Conservation (phyloP, 2,797 vertebrate genomes). For the Rhadinocentrus ornatus region DNA sequence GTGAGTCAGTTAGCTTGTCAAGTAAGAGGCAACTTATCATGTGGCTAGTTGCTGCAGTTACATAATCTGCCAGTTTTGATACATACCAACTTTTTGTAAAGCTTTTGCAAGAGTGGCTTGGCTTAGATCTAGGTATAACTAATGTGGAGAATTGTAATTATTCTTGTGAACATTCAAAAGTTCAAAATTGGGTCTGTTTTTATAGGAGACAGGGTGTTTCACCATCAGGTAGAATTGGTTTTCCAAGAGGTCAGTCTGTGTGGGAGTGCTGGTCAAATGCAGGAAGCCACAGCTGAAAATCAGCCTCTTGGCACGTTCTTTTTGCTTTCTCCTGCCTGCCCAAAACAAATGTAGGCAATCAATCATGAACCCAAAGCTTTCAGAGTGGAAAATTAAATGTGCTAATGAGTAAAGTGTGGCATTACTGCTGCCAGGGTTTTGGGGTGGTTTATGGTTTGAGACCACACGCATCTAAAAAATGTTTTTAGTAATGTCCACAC, state of each 20-base stretch:
- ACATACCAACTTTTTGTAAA: slow-evolving; percentile 12
- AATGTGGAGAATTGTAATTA: slow-evolving; percentile 21
- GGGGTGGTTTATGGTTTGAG: slow-evolving; percentile 23
- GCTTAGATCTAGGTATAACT: slow-evolving; percentile 28
- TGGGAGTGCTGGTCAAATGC: slow-evolving; percentile 77
- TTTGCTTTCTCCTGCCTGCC: slow-evolving; percentile 49
- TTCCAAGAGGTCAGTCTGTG: slow-evolving; percentile 66
- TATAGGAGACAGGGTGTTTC: slow-evolving; percentile 26
- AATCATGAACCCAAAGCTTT: slow-evolving; percentile 71
- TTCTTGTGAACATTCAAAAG: slow-evolving; percentile 36
- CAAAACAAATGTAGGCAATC: slow-evolving; percentile 74
- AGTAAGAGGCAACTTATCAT: slow-evolving; percentile 15
- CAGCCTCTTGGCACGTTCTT: slow-evolving; percentile 67
- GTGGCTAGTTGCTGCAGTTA: slow-evolving; percentile 6
- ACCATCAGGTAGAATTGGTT: slow-evolving; percentile 63
- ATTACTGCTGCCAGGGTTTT: slow-evolving; percentile 47
- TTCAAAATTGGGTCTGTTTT: slow-evolving; percentile 26
- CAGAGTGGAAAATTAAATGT: slow-evolving; percentile 52
- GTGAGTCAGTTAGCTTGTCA: slow-evolving; percentile 8
- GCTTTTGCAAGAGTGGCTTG: slow-evolving; percentile 4
- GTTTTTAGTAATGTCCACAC: slow-evolving; percentile 54
- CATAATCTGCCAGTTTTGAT: not conserved
- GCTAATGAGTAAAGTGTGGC: slow-evolving; percentile 57
- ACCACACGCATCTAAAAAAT: slow-evolving; percentile 25
- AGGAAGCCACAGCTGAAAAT: slow-evolving; percentile 75